Conservation (phyloP, 2,888 invertebrate genomes). For the Lymantria monacha region DNA sequence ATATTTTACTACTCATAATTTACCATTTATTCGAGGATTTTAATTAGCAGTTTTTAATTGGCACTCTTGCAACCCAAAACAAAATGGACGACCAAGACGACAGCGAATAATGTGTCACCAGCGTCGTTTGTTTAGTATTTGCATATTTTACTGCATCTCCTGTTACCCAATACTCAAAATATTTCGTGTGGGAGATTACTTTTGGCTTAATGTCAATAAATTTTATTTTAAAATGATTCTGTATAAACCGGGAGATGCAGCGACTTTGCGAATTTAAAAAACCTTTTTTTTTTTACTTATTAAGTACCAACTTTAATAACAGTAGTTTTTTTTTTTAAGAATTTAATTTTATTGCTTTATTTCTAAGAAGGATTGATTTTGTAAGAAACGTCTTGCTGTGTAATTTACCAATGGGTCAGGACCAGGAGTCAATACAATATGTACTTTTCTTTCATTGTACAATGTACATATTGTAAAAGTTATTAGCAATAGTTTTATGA, state of each 20-base stretch:
- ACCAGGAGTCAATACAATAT: too few species aligned
- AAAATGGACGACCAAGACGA: conserved; percentile 36
- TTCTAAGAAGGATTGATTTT: too few species aligned
- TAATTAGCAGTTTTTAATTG: conserved; percentile 5
- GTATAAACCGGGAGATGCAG: conserved; percentile 15
- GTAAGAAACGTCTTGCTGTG: too few species aligned
- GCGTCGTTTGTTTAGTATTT: conserved; percentile 41
- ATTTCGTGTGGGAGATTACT: conserved; percentile 24
- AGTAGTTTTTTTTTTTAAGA: too few species aligned
- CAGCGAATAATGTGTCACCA: conserved; percentile 47
- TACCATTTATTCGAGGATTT: not conserved
- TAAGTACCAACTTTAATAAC: conserved; percentile 3
- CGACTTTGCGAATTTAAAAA: conserved; percentile 8
- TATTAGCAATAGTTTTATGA: too few species aligned
- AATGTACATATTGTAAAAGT: too few species aligned
- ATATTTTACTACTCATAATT: too few species aligned
- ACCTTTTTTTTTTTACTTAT: not conserved
- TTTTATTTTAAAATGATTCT: conserved; percentile 27
- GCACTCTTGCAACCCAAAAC: conserved; percentile 21
- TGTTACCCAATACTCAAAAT: conserved; percentile 37
- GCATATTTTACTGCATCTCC: conserved; percentile 32
- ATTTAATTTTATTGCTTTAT: too few species aligned
- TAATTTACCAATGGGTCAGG: too few species aligned
- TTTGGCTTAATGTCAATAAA: conserved; percentile 16
- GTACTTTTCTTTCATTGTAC: too few species aligned